phyloP scores from a whole-genome alignment of 2,797 vertebrate genomes.

The Malacoraja senta region DNA sequence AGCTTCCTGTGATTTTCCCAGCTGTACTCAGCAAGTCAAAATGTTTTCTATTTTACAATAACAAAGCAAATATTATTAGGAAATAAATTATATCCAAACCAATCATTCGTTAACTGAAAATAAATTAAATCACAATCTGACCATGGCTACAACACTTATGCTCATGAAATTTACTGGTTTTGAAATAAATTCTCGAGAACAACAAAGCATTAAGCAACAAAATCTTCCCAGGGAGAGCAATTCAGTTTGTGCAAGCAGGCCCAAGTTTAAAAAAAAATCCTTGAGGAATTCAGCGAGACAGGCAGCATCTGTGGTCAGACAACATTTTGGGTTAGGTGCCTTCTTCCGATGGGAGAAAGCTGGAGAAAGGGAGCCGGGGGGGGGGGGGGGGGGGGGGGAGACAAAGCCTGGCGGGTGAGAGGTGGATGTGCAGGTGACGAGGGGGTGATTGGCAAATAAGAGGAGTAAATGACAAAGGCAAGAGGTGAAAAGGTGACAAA shows the following conservation, averaged over 20 bases:
- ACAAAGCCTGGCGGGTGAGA: too few species aligned
- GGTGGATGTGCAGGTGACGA: too few species aligned
- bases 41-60: not conserved
- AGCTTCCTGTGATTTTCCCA: conserved; percentile 19
- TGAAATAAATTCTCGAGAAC: not conserved
- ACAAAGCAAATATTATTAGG: not conserved
- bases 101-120: not conserved
- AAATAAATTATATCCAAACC: not conserved
- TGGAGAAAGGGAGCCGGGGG: too few species aligned
- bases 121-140: not conserved
- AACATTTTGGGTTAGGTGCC: too few species aligned
- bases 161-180: not conserved
- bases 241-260: not conserved
- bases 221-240: not conserved
- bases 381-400: too few species aligned
- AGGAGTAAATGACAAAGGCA: too few species aligned
- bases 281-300: too few species aligned
- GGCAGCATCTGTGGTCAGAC: too few species aligned
- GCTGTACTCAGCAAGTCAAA: conserved; percentile 9
- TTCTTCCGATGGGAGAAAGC: too few species aligned
- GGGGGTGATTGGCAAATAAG: too few species aligned
- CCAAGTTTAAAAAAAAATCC: not conserved
- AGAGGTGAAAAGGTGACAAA: too few species aligned
- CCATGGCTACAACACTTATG: not conserved
- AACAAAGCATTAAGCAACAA: not conserved